Conservation (phyloP, 1,140 invertebrate genomes). For the Lepidotrigona ventralis region DNA sequence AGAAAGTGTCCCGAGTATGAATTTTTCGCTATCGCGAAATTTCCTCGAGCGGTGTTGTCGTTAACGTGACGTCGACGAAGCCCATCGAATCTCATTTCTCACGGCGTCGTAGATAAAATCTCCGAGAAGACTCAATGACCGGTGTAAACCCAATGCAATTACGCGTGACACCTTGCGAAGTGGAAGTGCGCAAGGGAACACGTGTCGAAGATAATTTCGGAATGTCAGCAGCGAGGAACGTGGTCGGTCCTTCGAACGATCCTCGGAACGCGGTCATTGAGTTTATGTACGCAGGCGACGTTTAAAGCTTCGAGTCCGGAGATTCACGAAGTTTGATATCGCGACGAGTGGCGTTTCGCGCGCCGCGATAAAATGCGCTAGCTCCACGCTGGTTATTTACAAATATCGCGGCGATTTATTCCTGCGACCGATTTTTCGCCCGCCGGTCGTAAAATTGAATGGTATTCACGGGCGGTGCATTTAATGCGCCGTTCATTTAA, state of each 20-base stretch:
- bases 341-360: neutral
- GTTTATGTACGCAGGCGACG: conserved; percentile 67
- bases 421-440: conserved; percentile 1
- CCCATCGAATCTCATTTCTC: neutral
- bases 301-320: neutral
- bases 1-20: neutral
- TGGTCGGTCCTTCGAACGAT: conserved; percentile 10
- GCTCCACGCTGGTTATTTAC: conserved; percentile 16
- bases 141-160: conserved; percentile 62
- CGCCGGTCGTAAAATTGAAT: conserved; percentile 6
- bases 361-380: conserved; percentile 28
- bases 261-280: conserved; percentile 59
- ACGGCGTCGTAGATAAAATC: neutral
- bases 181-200: conserved; percentile 70
- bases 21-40: neutral
- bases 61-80: neutral
- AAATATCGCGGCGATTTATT: neutral
- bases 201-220: conserved; percentile 70
- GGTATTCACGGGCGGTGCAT: neutral
- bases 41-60: too few species aligned
- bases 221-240: conserved; percentile 45
- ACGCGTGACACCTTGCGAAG: conserved; percentile 47
- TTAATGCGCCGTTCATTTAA: conserved; percentile 34
- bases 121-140: conserved; percentile 21
- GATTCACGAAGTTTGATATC: neutral